phyloP scores from a whole-genome alignment of 2,797 vertebrate genomes.

The Echiichthys vipera region DNA sequence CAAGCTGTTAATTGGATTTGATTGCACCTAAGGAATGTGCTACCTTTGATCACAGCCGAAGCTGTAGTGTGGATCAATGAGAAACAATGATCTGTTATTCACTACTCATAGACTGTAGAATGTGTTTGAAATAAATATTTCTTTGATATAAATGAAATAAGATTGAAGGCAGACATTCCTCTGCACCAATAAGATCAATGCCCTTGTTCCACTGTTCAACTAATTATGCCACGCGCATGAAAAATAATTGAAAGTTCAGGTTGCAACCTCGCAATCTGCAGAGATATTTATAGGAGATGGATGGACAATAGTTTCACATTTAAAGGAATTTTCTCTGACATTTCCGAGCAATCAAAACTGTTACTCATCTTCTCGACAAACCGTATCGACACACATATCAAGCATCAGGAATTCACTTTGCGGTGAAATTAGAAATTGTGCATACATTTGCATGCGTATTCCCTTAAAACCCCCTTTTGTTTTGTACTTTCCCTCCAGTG shows the following conservation, averaged over 20 bases:
- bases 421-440: slow-evolving; percentile 62
- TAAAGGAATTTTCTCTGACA: slow-evolving; percentile 58
- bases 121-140: not conserved
- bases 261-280: slow-evolving; percentile 26
- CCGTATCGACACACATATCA: slow-evolving; percentile 40
- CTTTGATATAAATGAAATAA: slow-evolving; percentile 5
- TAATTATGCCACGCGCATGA: slow-evolving; percentile 46
- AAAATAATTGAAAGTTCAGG: slow-evolving; percentile 41
- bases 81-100: slow-evolving; percentile 3
- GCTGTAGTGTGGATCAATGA: slow-evolving; percentile 16
- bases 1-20: slow-evolving; percentile 61
- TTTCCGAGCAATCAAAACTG: slow-evolving; percentile 60
- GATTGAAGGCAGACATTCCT: not conserved
- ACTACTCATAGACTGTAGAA: not conserved
- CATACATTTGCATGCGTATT: slow-evolving; percentile 79
- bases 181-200: not conserved
- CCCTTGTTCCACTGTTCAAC: slow-evolving; percentile 1
- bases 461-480: slow-evolving; percentile 62
- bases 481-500: slow-evolving; percentile 72
- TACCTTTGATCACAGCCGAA: slow-evolving; percentile 47
- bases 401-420: slow-evolving; percentile 60
- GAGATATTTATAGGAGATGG: slow-evolving; percentile 26
- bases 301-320: slow-evolving; percentile 24
- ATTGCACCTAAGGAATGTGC: slow-evolving; percentile 50
- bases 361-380: slow-evolving; percentile 44